Conservation (phyloP, 2,888 invertebrate genomes). For the Oxyteleia sp. region DNA sequence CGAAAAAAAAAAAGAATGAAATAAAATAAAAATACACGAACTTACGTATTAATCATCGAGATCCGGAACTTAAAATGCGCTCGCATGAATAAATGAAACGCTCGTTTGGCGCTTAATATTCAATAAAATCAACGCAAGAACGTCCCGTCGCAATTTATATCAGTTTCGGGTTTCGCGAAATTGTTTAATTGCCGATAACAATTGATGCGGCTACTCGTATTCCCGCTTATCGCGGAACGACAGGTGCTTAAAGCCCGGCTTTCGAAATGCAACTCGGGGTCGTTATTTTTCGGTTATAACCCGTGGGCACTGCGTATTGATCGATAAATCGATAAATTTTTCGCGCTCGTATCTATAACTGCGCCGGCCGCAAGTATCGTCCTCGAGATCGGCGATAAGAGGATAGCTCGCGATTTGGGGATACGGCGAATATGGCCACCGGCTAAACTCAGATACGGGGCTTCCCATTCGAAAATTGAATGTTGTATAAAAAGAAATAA, state of each 20-base stretch:
- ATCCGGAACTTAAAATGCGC: slow-evolving; percentile 34
- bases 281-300: slow-evolving; percentile 71
- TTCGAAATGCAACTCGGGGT: slow-evolving; percentile 68
- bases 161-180: slow-evolving; percentile 33
- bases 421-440: slow-evolving; percentile 55
- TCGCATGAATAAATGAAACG: slow-evolving; percentile 38
- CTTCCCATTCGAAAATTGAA: slow-evolving; percentile 60
- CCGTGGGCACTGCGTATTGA: slow-evolving; percentile 45
- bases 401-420: slow-evolving; percentile 35
- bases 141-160: slow-evolving; percentile 10
- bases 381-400: slow-evolving; percentile 59
- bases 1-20: no score
- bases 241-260: slow-evolving; percentile 81
- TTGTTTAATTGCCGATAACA: slow-evolving; percentile 11
- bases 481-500: slow-evolving; percentile 45
- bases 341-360: slow-evolving; percentile 58
- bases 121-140: no score
- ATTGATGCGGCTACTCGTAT: slow-evolving; percentile 13
- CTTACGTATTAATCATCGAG: slow-evolving; percentile 59
- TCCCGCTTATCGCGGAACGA: slow-evolving; percentile 74
- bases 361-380: slow-evolving; percentile 33
- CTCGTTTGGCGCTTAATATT: slow-evolving; percentile 28
- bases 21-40: slow-evolving; percentile 44
- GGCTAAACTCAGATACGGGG: slow-evolving; percentile 36
- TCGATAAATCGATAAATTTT: slow-evolving; percentile 61